Conservation (phyloP, 2,888 invertebrate species). For the Asteroscopus sphinx region DNA sequence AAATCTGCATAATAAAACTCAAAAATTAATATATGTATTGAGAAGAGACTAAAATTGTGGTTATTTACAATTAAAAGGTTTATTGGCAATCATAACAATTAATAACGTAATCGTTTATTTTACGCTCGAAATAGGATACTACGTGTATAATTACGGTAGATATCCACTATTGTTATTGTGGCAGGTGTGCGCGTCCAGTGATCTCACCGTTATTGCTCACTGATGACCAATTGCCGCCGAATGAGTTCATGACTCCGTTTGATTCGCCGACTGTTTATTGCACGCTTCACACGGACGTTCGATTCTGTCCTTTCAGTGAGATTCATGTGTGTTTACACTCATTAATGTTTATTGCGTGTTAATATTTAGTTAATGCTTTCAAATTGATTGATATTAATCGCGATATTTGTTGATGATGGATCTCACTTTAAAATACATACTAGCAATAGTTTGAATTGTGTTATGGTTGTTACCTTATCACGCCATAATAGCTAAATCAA, state of each 20-base stretch:
- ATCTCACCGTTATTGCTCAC: constrained; percentile 86
- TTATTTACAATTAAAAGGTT: constrained; percentile 31
- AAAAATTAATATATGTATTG: constrained; percentile 8
- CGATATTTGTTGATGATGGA: background rate
- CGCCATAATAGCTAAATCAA: too few relatives aligned
- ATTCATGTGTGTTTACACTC: constrained; percentile 31
- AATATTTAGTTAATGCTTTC: constrained; percentile 24
- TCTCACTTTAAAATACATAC: background rate
- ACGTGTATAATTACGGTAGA: constrained; percentile 66
- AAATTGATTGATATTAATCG: constrained; percentile 15
- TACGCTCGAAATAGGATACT: constrained; percentile 56
- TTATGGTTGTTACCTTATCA: too few relatives aligned
- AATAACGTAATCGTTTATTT: constrained; percentile 61
- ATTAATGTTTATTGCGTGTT: constrained; percentile 30
- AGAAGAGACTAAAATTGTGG: constrained; percentile 18
- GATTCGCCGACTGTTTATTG: constrained; percentile 60
- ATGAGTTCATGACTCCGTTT: constrained; percentile 75
- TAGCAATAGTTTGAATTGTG: too few relatives aligned
- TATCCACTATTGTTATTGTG: constrained; percentile 67
- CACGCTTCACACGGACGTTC: constrained; percentile 39
- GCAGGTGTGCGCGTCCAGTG: constrained; percentile 72
- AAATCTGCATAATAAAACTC: background rate
- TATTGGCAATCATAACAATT: constrained; percentile 51
- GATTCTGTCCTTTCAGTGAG: constrained; percentile 34
- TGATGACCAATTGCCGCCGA: constrained; percentile 78